Conservation (phyloP, 2,888 invertebrate species). For the Xylocampa areola region DNA sequence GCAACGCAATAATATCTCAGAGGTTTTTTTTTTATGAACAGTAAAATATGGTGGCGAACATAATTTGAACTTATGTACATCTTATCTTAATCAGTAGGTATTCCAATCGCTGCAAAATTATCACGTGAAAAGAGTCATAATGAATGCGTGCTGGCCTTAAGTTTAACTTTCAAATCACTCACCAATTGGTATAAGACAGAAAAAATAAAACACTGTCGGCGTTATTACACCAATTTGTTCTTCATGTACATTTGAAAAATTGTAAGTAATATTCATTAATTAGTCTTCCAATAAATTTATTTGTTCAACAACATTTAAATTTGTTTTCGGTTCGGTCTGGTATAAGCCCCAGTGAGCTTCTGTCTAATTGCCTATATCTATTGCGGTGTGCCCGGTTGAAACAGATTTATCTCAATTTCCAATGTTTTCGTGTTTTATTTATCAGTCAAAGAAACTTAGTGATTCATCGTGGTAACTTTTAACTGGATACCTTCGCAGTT, state of each 20-base stretch:
- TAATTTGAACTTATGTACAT: too few relatives aligned
- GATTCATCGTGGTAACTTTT: conserved; percentile 53
- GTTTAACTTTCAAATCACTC: too few relatives aligned
- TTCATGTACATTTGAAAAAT: conserved; percentile 37
- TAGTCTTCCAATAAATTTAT: conserved; percentile 50
- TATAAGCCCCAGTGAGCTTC: conserved; percentile 39
- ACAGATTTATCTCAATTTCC: conserved; percentile 43
- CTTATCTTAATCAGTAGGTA: too few relatives aligned
- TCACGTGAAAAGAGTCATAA: too few relatives aligned
- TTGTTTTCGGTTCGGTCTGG: conserved; percentile 33
- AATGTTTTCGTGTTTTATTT: conserved; percentile 46
- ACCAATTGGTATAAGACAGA: neutral
- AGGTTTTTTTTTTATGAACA: too few relatives aligned
- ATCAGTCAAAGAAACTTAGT: conserved; percentile 42
- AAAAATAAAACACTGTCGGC: conserved; percentile 27
- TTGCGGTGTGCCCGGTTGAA: conserved; percentile 29
- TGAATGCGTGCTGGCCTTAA: too few relatives aligned
- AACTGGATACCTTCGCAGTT: conserved; percentile 41
- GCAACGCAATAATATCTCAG: too few relatives aligned
- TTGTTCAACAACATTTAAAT: conserved; percentile 35
- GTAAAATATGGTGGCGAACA: too few relatives aligned
- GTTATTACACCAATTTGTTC: conserved; percentile 40
- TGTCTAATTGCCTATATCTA: conserved; percentile 48
- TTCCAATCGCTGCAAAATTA: too few relatives aligned
- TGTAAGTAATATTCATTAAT: conserved; percentile 54